Conservation (phyloP, 2,113 vertebrate genomes). For the Platysternon megacephalum region DNA sequence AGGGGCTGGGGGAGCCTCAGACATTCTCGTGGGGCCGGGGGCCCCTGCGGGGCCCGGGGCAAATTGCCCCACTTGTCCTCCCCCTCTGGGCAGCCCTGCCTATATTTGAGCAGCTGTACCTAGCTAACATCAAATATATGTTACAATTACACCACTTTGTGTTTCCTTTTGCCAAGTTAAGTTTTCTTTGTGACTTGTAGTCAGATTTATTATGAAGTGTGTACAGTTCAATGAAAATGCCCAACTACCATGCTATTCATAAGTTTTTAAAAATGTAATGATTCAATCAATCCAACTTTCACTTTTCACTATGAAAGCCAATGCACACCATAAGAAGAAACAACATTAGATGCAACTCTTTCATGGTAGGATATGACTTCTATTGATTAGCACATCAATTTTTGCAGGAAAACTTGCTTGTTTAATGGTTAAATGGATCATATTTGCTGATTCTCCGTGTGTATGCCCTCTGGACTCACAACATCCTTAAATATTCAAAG, state of each 20-base stretch:
- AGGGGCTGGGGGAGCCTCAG: too few species aligned
- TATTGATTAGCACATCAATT: not conserved
- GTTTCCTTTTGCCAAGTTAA: not conserved
- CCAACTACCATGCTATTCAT: not conserved
- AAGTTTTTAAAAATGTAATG: not conserved
- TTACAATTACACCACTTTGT: not conserved
- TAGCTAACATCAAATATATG: not conserved
- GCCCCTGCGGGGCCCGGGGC: too few species aligned
- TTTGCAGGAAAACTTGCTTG: not conserved
- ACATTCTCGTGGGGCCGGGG: too few species aligned
- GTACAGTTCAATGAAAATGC: not conserved
- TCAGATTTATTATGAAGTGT: not conserved
- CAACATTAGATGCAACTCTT: not conserved
- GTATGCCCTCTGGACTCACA: not conserved
- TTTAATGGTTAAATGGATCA: not conserved
- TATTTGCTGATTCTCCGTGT: not conserved
- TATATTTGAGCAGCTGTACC: not conserved
- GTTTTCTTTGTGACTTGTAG: not conserved
- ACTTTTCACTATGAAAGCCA: not conserved
- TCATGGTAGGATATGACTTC: not conserved
- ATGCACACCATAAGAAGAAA: not conserved
- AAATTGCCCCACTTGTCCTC: too few species aligned
- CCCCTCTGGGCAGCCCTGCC: too few species aligned
- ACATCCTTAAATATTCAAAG: slow-evolving; percentile 4
- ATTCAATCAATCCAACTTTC: not conserved